A percentile compares a stretch with the other conserved stretches of the same genome.
phyloP scores from a whole-genome alignment of 2,113 vertebrate species.

The Channa maculata region DNA sequence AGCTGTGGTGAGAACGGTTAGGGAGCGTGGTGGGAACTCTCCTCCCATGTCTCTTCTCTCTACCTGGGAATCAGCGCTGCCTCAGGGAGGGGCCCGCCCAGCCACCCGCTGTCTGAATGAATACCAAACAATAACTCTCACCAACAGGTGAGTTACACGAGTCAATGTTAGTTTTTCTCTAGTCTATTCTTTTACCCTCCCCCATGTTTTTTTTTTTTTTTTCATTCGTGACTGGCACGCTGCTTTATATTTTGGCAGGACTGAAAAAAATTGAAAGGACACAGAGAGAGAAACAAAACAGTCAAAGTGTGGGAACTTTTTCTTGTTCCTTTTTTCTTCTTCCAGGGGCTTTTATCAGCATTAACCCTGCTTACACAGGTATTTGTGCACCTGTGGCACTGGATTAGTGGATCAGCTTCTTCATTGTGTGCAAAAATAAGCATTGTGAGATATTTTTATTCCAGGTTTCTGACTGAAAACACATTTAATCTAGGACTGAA shows the following conservation, averaged over 20 bases:
- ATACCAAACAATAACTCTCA: slow-evolving; percentile 82
- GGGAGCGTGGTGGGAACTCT: slow-evolving; percentile 88
- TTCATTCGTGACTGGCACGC: slow-evolving; percentile 75
- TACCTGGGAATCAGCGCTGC: slow-evolving; percentile 82
- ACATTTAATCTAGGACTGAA: slow-evolving; percentile 56
- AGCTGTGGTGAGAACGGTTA: slow-evolving; percentile 83
- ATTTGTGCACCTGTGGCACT: slow-evolving; percentile 82
- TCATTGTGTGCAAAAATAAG: slow-evolving; percentile 67
- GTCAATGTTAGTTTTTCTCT: slow-evolving; percentile 78
- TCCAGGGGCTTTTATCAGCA: slow-evolving; percentile 78
- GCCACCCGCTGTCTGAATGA: slow-evolving; percentile 77
- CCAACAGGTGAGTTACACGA: slow-evolving; percentile 85
- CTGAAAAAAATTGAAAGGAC: slow-evolving; percentile 64
- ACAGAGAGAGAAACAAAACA: slow-evolving; percentile 78
- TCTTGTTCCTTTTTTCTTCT: slow-evolving; percentile 73
- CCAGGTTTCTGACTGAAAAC: slow-evolving; percentile 57
- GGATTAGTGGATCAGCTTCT: slow-evolving; percentile 69
- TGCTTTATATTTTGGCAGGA: slow-evolving; percentile 77
- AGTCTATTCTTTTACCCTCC: slow-evolving; percentile 48
- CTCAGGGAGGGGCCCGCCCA: slow-evolving; percentile 78
- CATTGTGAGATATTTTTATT: slow-evolving; percentile 56
- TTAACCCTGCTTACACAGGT: slow-evolving; percentile 81
- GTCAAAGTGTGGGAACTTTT: slow-evolving; percentile 85
- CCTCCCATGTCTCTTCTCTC: slow-evolving; percentile 82
- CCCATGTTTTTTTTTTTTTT: slow-evolving; percentile 52